These are phyloP conservation scores for Hormiphora californensis DNA, from an alignment of 37 sponge, comb jelly and placozoan genomes.

Conservation along the genomic window DNA sequence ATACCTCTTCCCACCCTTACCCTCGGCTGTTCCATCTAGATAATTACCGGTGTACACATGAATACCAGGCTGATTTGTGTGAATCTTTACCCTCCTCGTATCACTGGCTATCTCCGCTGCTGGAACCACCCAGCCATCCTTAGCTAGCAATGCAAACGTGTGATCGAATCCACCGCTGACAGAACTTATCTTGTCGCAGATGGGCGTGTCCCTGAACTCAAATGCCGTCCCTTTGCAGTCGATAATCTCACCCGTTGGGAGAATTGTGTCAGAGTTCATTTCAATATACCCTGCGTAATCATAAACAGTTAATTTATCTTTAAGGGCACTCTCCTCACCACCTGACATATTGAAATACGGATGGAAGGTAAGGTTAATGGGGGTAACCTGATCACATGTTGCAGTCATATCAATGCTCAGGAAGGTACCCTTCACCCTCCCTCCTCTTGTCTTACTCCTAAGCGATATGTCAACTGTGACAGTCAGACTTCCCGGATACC, in stretches of 20 bases:
- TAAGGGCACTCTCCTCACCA: slow-evolving; percentile 45
- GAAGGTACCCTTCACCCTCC: slow-evolving; percentile 56
- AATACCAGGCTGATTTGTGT: slow-evolving; percentile 80
- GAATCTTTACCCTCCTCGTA: slow-evolving; percentile 53
- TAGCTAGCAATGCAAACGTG: slow-evolving; percentile 46
- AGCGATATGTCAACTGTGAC: slow-evolving; percentile 57
- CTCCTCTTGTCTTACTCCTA: not conserved
- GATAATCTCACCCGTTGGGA: slow-evolving; percentile 62
- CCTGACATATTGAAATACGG: slow-evolving; percentile 90
- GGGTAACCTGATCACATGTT: slow-evolving; percentile 63
- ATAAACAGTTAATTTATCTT: slow-evolving; percentile 50
- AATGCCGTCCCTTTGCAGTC: slow-evolving; percentile 65
- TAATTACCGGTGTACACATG: slow-evolving; percentile 88
- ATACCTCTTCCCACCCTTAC: slow-evolving; percentile 64
- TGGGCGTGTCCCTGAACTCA: slow-evolving; percentile 68
- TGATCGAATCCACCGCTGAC: slow-evolving; percentile 75
- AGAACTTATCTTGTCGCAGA: slow-evolving; percentile 63
- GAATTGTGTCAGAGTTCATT: slow-evolving; percentile 19
- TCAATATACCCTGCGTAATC: slow-evolving; percentile 21
- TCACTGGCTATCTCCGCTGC: slow-evolving; percentile 37
- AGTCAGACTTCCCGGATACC: slow-evolving; percentile 78
- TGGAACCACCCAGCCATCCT: slow-evolving; percentile 11
- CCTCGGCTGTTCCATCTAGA: slow-evolving; percentile 60
- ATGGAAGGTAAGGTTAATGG: slow-evolving; percentile 81
- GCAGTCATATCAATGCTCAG: slow-evolving; percentile 69